Conservation (phyloP, 30 jellyfish, hydroid and myxozoan genomes). For the Hydra vulgaris region DNA sequence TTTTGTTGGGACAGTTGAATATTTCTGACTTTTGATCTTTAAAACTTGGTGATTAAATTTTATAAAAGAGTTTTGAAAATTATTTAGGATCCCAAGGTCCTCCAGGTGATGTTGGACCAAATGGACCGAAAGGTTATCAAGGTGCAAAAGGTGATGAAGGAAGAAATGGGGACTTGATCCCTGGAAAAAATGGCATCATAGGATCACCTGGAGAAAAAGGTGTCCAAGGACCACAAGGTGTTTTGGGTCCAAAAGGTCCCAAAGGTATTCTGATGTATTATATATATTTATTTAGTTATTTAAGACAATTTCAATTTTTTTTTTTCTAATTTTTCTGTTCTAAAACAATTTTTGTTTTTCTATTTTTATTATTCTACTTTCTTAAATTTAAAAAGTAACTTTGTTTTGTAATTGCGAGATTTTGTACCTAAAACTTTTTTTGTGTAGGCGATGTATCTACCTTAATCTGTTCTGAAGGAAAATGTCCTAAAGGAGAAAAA, state of each 20-base stretch:
- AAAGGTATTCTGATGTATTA: constrained; percentile 7
- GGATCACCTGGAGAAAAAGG: constrained; percentile 69
- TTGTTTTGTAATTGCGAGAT: too few relatives aligned
- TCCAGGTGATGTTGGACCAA: constrained; percentile 11
- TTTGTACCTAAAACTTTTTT: too few relatives aligned
- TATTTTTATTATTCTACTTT: too few relatives aligned
- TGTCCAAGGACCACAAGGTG: constrained; percentile 53
- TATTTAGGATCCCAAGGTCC: constrained; percentile 3
- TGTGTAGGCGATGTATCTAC: not conserved
- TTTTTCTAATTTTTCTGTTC: too few relatives aligned
- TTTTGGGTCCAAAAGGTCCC: constrained; percentile 52
- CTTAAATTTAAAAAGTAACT: too few relatives aligned
- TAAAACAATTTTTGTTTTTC: too few relatives aligned
- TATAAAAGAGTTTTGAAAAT: too few relatives aligned
- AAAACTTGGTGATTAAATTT: too few relatives aligned
- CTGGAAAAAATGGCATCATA: constrained; percentile 70
- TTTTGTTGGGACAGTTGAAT: too few relatives aligned
- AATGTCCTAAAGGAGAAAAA: constrained; percentile 55
- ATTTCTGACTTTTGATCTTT: too few relatives aligned
- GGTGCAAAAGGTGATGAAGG: constrained; percentile 83
- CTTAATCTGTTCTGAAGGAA: constrained; percentile 47
- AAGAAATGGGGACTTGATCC: not conserved
- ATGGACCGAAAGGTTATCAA: constrained; percentile 29
- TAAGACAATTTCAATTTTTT: too few relatives aligned
- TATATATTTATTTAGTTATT: too few relatives aligned